Conservation (phyloP, 2,797 vertebrate species). For the Phrynocephalus forsythii region DNA sequence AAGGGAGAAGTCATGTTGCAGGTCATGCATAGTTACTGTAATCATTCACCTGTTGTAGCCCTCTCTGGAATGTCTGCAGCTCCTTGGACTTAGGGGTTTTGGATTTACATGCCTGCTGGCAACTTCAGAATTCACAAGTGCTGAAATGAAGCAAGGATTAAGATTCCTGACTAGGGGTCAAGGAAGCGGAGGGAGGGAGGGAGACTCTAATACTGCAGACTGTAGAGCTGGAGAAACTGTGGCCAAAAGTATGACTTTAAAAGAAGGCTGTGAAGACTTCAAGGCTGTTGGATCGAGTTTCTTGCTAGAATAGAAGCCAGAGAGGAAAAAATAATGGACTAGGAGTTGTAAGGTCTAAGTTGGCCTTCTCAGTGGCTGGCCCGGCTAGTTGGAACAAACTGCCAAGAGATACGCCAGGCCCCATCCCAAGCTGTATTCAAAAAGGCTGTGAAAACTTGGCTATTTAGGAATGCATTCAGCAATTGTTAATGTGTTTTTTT, state of each 20-base stretch:
- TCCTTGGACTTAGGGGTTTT: background rate
- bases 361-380: too few species aligned
- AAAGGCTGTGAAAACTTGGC: too few species aligned
- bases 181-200: background rate
- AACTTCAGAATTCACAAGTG: conserved; percentile 2
- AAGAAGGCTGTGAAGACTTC: background rate
- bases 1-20: conserved; percentile 55
- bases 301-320: background rate
- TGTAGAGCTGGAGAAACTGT: conserved; percentile 2
- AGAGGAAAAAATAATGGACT: too few species aligned
- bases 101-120: background rate
- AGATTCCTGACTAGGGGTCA: background rate
- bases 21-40: background rate
- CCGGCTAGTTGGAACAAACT: too few species aligned
- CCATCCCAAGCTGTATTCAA: too few species aligned
- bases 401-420: too few species aligned
- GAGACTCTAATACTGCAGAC: background rate
- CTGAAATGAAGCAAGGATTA: conserved; percentile 30
- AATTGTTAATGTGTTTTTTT: too few species aligned
- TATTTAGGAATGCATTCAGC: too few species aligned
- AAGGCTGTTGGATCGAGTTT: background rate
- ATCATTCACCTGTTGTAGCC: background rate
- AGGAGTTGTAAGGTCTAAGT: too few species aligned
- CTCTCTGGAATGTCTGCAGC: background rate
- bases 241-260: background rate